Percentiles rank a stretch among this genome's conserved stretches.
These are phyloP conservation scores for Arctia plantaginis DNA, from an alignment of 2,888 invertebrate species.

Conservation along the genomic window DNA sequence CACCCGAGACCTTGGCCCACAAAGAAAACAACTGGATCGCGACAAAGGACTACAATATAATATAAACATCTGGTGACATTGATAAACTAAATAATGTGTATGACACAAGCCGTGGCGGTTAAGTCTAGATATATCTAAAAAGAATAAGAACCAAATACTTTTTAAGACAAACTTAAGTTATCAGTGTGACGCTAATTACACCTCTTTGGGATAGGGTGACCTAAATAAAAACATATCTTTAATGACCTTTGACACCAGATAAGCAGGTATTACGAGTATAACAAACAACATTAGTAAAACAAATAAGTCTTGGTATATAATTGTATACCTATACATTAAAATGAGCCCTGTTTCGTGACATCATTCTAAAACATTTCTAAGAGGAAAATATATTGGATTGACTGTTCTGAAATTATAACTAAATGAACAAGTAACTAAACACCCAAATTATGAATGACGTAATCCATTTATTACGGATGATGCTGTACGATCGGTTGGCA, in stretches of 20 bases:
- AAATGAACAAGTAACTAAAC: conserved; percentile 37
- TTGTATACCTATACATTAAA: not conserved
- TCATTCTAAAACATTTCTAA: conserved; percentile 5
- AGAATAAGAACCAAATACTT: too few relatives aligned
- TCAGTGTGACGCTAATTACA: conserved; percentile 33
- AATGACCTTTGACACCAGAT: conserved; percentile 42
- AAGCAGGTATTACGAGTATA: conserved; percentile 18
- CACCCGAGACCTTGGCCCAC: conserved; percentile 77
- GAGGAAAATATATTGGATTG: conserved; percentile 14
- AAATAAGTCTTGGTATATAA: too few relatives aligned
- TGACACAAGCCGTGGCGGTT: conserved; percentile 24
- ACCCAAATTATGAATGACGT: conserved; percentile 33
- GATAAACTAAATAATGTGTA: conserved; percentile 15
- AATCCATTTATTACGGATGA: conserved; percentile 37
- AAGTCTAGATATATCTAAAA: conserved; percentile 21
- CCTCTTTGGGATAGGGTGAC: conserved; percentile 44
- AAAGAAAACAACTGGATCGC: conserved; percentile 53
- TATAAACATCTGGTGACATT: conserved; percentile 42
- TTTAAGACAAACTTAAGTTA: conserved; percentile 25
- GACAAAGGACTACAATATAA: conserved; percentile 37
- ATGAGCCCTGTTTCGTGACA: not conserved
- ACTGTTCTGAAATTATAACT: conserved; percentile 24
- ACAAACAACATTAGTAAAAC: conserved; percentile 1
- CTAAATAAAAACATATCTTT: conserved; percentile 30
- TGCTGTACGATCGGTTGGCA: conserved; percentile 59